Evolutionary conservation across 2,888 invertebrate genomes (phyloP).

Genomic region (Drosophila conformis): DNA sequence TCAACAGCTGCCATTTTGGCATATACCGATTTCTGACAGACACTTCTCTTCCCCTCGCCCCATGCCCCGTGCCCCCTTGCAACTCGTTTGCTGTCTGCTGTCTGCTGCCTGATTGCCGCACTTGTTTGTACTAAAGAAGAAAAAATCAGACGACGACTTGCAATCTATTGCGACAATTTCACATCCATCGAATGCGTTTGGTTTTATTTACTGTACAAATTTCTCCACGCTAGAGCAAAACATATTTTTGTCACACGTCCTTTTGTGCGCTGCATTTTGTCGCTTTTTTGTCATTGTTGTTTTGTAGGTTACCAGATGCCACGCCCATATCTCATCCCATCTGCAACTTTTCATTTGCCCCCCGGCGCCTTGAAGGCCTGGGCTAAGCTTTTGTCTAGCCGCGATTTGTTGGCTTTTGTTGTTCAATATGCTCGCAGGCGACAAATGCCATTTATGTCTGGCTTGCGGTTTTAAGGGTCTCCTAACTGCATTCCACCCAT

Average conservation of each 20-base stretch:
- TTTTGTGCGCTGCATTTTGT: background rate
- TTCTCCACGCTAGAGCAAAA: slow-evolving; percentile 11
- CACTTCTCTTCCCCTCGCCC: slow-evolving; percentile 7
- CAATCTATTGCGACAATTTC: slow-evolving; percentile 37
- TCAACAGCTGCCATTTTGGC: slow-evolving; percentile 57
- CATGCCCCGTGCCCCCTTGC: background rate
- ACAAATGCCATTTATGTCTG: slow-evolving; percentile 57
- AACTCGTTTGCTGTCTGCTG: background rate
- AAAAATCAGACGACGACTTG: slow-evolving; percentile 36
- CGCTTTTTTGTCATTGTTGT: slow-evolving; percentile 1
- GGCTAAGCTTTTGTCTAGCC: slow-evolving; percentile 28
- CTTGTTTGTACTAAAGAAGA: slow-evolving; percentile 40
- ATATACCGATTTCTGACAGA: slow-evolving; percentile 23
- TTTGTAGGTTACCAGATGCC: slow-evolving; percentile 18
- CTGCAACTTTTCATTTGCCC: background rate
- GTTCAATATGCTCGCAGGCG: slow-evolving; percentile 48
- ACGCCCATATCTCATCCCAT: background rate
- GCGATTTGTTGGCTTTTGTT: slow-evolving; percentile 57
- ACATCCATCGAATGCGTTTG: slow-evolving; percentile 44
- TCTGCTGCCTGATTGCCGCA: slow-evolving; percentile 44
- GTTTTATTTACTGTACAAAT: slow-evolving; percentile 51
- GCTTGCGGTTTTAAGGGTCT: slow-evolving; percentile 38
- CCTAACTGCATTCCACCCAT: background rate
- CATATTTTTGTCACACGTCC: background rate
- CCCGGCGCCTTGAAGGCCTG: slow-evolving; percentile 3